Evolutionary conservation across 2,888 invertebrate species (phyloP), one percentile per base, ranked within the genome.

Genomic region (Pocota personata): DNA sequence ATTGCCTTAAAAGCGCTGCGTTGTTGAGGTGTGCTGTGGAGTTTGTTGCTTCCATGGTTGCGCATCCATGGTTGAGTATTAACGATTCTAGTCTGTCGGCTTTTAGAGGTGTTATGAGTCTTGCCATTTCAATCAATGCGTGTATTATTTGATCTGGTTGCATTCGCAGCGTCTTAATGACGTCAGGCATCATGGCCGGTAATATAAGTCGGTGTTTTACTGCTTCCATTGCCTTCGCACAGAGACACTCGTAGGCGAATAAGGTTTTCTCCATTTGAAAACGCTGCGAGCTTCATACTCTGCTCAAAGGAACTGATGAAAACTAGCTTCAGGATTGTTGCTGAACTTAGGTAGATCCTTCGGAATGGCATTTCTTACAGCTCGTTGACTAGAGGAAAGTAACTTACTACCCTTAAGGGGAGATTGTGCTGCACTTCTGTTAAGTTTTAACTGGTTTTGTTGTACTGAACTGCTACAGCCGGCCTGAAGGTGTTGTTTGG

Each of bases 301-400:
- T 76, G 52, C 3, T 76, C 66, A 16, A 50, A 76, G n/a, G 30
- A 75, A 10, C 43, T 64, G 0, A 75, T 64, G 24, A 75, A 75
- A 1, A 75, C 30, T 10, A 50, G 50, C 72, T 12, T 55, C 46
- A 2, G 75, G 55, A 37, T 55, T 16, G 6, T 64, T 50, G n/a
- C n/a, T n/a, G n/a, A n/a, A n/a, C n/a, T n/a, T n/a, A n/a, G n/a
- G n/a, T n/a, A n/a, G n/a, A n/a, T n/a, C n/a, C n/a, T n/a, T n/a
- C n/a, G n/a, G n/a, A n/a, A n/a, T 14, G n/a, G 50, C n/a, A n/a
- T n/a, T n/a, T n/a, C n/a, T n/a, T n/a, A n/a, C 50, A 7, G 58
- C 72, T 35, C 58, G 27, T 12, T 72, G 60, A 37, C 12, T 48
- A 12, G 48, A 7, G 1, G 37, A 60, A 48, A n/a, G n/a, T n/a